Evolutionary conservation across 92 coral and sea anemone genomes (phyloP), one percentile per base, ranked within the genome.

Genomic region (Parazoanthus darwini): DNA sequence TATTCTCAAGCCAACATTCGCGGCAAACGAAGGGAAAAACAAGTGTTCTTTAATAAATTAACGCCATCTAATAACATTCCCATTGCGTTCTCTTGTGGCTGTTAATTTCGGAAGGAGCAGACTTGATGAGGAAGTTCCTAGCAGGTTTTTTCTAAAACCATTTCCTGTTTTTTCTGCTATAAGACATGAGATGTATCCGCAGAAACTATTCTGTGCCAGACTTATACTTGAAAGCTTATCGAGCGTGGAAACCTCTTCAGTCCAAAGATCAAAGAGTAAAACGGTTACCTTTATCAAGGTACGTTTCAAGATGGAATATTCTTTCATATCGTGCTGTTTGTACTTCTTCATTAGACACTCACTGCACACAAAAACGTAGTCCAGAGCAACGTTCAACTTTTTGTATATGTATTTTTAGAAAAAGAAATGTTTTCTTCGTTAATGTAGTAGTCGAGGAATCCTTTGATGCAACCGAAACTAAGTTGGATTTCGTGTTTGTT

Each of bases 61-160:
- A 13, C 13, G 14, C 2, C 13, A 20, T 54, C 13, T 54, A 54
- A 54, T 15, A 54, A 48, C 51, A 6, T 48, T 48, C 20, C 14
- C 8, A 8, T 3, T 20, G n/a, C 70, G 15, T 18, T 63, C 26
- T 20, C 70, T 63, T 63, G 70, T 22, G 70, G 77, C 43, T 73
- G 77, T 73, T 73, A 73, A 33, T 73, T 73, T 29, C 77, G 77
- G 77, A 73, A 73, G 77, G 77, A 33, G 20, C 42, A 73, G 77
- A 73, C 42, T 73, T 73, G 77, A 73, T 73, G 43, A 73, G 77
- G 77, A 73, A 73, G 14, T 25, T 73, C 70, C 70, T 73, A 36
- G 33, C 43, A 33, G 38, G 77, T 73, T 36, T 73, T 48, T 29
- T 73, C 6, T 8, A 7, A 73, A 3, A 73, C 77, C 37, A 73